phyloP scores from a whole-genome alignment of 2,888 invertebrate genomes.

The Zele albiditarsus region DNA sequence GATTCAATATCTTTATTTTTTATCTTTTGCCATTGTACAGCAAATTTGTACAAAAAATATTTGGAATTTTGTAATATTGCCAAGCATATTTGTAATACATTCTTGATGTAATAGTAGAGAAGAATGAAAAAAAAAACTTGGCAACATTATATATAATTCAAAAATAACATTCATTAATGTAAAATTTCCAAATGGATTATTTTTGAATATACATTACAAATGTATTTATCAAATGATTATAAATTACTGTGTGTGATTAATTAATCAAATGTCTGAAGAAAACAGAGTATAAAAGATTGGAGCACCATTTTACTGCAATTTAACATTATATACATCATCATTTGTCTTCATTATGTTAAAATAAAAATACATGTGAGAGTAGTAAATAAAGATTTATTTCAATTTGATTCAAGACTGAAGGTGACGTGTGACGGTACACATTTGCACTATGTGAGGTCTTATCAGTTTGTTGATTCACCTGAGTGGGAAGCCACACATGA shows the following conservation, averaged over 20 bases:
- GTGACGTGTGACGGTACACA: slow-evolving; percentile 89
- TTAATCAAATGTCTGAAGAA: too few species aligned
- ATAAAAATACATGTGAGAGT: neutral
- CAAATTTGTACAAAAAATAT: neutral
- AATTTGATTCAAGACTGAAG: slow-evolving; percentile 77
- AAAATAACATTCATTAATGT: neutral
- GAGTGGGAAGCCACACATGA: slow-evolving; percentile 90
- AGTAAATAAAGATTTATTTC: slow-evolving; percentile 6
- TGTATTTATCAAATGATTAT: too few species aligned
- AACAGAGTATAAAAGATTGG: too few species aligned
- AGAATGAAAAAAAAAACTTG: neutral
- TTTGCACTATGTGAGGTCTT: slow-evolving; percentile 85
- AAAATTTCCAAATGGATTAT: neutral
- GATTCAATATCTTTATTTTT: neutral
- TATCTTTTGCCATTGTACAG: neutral
- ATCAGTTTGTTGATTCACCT: slow-evolving; percentile 92
- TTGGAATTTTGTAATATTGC: neutral
- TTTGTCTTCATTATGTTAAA: neutral
- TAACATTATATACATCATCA: neutral
- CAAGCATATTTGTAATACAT: neutral
- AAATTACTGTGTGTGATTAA: too few species aligned
- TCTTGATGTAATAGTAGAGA: neutral
- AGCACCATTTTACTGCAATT: neutral
- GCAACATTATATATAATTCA: neutral
- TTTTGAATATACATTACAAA: neutral